Evolutionary conservation across 2,888 invertebrate genomes (phyloP), one percentile per base, ranked within the genome.

Genomic region (Eupithecia vulgata): DNA sequence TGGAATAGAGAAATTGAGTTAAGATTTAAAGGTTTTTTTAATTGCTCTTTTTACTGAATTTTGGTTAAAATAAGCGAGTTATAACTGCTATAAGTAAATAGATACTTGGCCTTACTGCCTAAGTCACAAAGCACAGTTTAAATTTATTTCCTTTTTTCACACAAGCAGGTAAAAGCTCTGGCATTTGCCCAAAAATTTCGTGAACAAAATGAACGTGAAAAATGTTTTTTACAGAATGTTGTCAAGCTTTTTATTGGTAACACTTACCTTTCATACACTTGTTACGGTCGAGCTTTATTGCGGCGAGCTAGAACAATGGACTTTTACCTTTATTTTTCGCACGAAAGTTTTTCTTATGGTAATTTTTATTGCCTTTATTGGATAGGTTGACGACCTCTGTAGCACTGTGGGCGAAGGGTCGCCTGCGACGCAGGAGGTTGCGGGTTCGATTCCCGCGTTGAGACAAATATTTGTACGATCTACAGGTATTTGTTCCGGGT

Each of bases 131-230:
- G 21, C 17, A 57, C 57, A 34, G 8, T 17, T 61, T 61, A 30
- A 34, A 34, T 61, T 7, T 17, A 61, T 17, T 61, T 61, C 8
- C 34, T 61, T 61, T 59, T 30, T 61, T 52, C 48, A 21, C 61
- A 61, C 15, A 2, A 61, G 34, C 17, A 21, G 17, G 61, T 25
- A 34, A 71, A 78, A 80, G 34, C 57, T 57, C 5, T 57, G 57
- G 13, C 57, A 8, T 81, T 81, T 80, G 77, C 77, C 81, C 72
- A 78, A 79, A 81, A 82, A 85, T 86, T 83, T 76, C 76, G 69
- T 80, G 80, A 17, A 81, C 82, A 81, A 82, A 85, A 84, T 82
- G 81, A 84, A 78, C 81, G 84, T 71, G 80, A 57, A 85, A 81
- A 78, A 80, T 61, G 71, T 71, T 76, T 82, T 30, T 83, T 83